Conservation (phyloP, 2,113 vertebrate genomes). For the Rhodinocichla rosea region DNA sequence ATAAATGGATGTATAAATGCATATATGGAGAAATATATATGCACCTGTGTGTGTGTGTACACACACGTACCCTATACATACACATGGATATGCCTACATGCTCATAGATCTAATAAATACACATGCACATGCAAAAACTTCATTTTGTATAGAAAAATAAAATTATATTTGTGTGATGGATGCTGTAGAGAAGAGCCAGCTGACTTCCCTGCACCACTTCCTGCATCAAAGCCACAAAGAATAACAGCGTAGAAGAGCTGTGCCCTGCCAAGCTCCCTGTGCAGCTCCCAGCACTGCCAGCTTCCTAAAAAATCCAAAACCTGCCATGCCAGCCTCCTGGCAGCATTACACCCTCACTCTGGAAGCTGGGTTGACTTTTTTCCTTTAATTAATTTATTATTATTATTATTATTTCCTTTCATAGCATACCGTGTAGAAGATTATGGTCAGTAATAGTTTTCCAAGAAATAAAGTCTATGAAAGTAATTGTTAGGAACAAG, state of each 20-base stretch:
- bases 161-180: background rate
- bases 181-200: background rate
- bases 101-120: rapidly evolving
- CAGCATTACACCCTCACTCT: background rate
- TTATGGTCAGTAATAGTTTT: background rate
- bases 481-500: conserved; percentile 9
- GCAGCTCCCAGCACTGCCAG: background rate
- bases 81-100: rapidly evolving
- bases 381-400: background rate
- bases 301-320: background rate
- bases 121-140: rapidly evolving
- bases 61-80: rapidly evolving
- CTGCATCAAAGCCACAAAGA: background rate
- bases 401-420: background rate
- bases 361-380: background rate
- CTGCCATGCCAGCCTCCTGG: background rate
- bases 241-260: background rate
- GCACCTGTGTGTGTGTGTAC: rapidly evolving
- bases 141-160: background rate
- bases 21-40: rapidly evolving
- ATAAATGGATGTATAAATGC: background rate
- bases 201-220: background rate
- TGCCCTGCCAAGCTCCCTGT: background rate
- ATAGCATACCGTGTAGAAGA: background rate
- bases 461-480: conserved; percentile 6